phyloP scores from a whole-genome alignment of 1,140 invertebrate genomes.

The Cydia amplana region DNA sequence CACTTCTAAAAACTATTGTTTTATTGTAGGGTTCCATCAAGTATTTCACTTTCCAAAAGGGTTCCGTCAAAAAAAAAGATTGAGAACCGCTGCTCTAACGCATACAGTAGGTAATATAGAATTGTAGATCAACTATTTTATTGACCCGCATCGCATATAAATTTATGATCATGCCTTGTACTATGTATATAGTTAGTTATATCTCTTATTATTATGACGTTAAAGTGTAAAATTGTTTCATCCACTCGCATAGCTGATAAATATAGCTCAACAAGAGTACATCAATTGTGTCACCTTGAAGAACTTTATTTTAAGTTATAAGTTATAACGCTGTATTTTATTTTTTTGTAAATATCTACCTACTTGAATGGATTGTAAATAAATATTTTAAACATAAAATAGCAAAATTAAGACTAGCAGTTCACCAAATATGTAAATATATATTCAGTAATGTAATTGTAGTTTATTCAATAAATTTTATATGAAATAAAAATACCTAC shows the following conservation, averaged over 20 bases:
- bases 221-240: not conserved
- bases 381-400: constrained; percentile 10
- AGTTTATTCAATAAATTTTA: constrained; percentile 28
- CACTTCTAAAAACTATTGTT: too few relatives aligned
- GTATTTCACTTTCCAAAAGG: too few relatives aligned
- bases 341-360: not conserved
- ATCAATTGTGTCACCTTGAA: not conserved
- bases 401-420: not conserved
- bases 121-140: constrained; percentile 21
- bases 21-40: too few relatives aligned
- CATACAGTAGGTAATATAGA: not conserved
- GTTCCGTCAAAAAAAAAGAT: too few relatives aligned
- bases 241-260: not conserved
- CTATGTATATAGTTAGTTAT: not conserved
- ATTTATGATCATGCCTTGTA: constrained; percentile 12
- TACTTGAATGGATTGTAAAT: constrained; percentile 9
- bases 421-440: constrained; percentile 26
- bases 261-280: not conserved
- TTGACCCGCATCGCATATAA: constrained; percentile 21
- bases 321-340: not conserved
- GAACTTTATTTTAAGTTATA: not conserved
- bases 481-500: not conserved
- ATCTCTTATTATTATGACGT: not conserved
- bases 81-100: too few relatives aligned
- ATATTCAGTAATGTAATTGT: constrained; percentile 16